Conservation (phyloP, 1,140 invertebrate genomes). For the Lepidotrigona ventralis region DNA sequence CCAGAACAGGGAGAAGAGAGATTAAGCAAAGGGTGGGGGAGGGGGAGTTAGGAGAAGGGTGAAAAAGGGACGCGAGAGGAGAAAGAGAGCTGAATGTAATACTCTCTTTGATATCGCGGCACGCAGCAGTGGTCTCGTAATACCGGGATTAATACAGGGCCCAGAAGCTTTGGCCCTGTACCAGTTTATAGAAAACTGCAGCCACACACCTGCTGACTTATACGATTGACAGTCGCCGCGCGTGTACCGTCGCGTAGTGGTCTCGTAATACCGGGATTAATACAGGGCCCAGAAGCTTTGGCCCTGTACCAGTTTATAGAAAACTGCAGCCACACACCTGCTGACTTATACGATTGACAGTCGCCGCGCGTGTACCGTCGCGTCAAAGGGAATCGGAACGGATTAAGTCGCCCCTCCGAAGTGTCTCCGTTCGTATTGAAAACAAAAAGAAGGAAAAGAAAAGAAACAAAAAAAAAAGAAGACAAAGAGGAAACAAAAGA, state of each 20-base stretch:
- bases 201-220: constrained; percentile 39
- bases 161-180: constrained; percentile 68
- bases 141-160: constrained; percentile 54
- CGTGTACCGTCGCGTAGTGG: no score
- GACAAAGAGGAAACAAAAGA: no score
- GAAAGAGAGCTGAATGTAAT: constrained; percentile 45
- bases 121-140: constrained; percentile 64
- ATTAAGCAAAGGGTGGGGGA: no score
- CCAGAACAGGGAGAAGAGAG: no score
- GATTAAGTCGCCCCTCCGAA: neutral
- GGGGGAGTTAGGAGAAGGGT: no score
- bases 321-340: constrained; percentile 56
- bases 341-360: constrained; percentile 35
- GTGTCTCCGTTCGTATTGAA: neutral
- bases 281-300: constrained; percentile 58
- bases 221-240: constrained; percentile 15
- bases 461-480: no score
- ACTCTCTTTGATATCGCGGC: constrained; percentile 54
- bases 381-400: constrained; percentile 28
- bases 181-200: constrained; percentile 72
- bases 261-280: constrained; percentile 67
- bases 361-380: neutral
- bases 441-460: neutral
- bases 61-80: neutral
- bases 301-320: constrained; percentile 74